Evolutionary conservation across 2,113 vertebrate species (phyloP).

Genomic region (Hyperoodon ampullatus): DNA sequence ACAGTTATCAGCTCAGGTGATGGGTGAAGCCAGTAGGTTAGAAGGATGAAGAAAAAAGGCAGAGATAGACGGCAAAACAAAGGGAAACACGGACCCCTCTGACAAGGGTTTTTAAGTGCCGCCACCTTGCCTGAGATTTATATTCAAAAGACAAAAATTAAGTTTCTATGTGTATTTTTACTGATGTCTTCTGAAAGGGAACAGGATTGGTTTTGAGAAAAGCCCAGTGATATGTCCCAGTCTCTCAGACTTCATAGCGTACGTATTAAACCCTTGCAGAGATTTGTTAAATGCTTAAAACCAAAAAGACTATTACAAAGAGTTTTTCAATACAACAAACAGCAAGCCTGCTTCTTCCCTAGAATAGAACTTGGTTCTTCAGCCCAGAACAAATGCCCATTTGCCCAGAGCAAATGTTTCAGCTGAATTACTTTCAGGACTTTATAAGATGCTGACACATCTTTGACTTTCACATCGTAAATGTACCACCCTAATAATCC

Average conservation of each 20-base stretch:
- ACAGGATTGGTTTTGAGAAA: not conserved
- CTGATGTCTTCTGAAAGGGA: not conserved
- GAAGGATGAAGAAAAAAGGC: not conserved
- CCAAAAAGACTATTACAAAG: not conserved
- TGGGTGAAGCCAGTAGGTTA: not conserved
- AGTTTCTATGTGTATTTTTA: not conserved
- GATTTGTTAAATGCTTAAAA: not conserved
- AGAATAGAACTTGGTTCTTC: slow-evolving; percentile 64
- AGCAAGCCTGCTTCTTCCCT: not conserved
- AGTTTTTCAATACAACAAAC: not conserved
- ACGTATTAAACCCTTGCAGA: not conserved
- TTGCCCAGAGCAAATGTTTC: slow-evolving; percentile 73
- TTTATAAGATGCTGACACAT: slow-evolving; percentile 81
- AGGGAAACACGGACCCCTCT: not conserved
- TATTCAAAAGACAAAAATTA: not conserved
- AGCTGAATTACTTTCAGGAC: slow-evolving; percentile 69
- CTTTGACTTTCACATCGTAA: slow-evolving; percentile 79
- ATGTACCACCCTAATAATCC: slow-evolving; percentile 79
- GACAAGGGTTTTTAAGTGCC: not conserved
- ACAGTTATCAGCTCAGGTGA: not conserved
- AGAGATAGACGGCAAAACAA: not conserved
- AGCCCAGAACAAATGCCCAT: slow-evolving; percentile 66
- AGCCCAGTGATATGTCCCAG: not conserved
- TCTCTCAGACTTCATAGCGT: not conserved
- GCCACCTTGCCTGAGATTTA: not conserved